Conservation (phyloP, 2,888 invertebrate genomes). For the Hirtodrosophila trivittata region DNA sequence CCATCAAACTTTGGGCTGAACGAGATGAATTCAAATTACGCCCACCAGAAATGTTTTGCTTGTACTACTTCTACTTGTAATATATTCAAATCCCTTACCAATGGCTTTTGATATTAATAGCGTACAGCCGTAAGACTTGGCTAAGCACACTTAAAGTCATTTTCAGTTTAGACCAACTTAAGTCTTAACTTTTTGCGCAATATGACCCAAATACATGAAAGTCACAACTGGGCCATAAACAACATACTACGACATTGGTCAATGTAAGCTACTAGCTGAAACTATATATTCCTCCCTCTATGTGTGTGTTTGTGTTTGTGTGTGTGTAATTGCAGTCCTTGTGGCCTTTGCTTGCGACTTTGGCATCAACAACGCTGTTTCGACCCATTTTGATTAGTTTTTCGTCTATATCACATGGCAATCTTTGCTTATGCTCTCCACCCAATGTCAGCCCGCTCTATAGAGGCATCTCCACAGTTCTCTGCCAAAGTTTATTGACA, state of each 20-base stretch:
- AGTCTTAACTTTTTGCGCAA: constrained; percentile 30
- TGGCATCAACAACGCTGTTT: constrained; percentile 33
- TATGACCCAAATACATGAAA: constrained; percentile 57
- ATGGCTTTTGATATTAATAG: not conserved
- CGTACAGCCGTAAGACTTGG: not conserved
- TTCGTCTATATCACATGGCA: constrained; percentile 34
- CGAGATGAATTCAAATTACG: not conserved
- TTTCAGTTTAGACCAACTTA: constrained; percentile 10
- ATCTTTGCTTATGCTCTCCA: too few species aligned
- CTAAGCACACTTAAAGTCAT: constrained; percentile 13
- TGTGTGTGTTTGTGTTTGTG: constrained; percentile 3
- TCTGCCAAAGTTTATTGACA: constrained; percentile 40
- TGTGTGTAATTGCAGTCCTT: constrained; percentile 33
- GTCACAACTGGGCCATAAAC: constrained; percentile 31
- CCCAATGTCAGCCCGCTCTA: constrained; percentile 6
- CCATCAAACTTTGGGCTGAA: too few species aligned
- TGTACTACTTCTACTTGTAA: too few species aligned
- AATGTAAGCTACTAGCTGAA: constrained; percentile 11
- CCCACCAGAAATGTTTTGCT: too few species aligned
- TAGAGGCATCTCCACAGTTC: too few species aligned
- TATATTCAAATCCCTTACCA: constrained; percentile 10
- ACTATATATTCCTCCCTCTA: too few species aligned
- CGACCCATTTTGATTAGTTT: constrained; percentile 61
- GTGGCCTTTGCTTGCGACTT: constrained; percentile 8
- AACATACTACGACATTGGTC: constrained; percentile 6